Percentiles rank a stretch among this genome's conserved stretches.
phyloP scores from a whole-genome alignment of 2,113 vertebrate species.

The Bubalus kerabau region DNA sequence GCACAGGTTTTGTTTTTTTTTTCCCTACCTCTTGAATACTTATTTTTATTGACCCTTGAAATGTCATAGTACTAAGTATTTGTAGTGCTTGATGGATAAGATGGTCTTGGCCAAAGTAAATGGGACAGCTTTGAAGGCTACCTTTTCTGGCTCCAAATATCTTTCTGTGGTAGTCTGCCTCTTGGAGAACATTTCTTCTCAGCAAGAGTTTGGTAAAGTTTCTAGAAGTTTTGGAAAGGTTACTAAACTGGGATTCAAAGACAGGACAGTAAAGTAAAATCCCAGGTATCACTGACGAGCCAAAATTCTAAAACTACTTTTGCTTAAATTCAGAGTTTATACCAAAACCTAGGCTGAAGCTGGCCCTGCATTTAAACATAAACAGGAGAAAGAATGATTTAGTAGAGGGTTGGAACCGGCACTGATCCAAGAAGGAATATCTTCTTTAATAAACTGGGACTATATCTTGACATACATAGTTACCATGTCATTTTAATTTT shows the following conservation, averaged over 20 bases:
- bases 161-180: not conserved
- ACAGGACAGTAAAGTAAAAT: constrained; percentile 3
- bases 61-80: no score
- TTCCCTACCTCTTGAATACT: not conserved
- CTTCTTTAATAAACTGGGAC: not conserved
- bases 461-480: not conserved
- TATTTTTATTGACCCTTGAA: no score
- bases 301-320: constrained; percentile 51
- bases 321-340: constrained; percentile 12
- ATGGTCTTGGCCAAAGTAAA: not conserved
- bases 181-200: not conserved
- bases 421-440: not conserved
- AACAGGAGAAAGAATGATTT: not conserved
- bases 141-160: not conserved
- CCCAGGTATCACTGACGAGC: not conserved
- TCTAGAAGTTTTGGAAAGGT: constrained; percentile 13
- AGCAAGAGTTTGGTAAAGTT: constrained; percentile 6
- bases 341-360: not conserved
- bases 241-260: constrained; percentile 25
- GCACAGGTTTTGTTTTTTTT: not conserved
- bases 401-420: not conserved
- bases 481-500: not conserved
- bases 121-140: not conserved
- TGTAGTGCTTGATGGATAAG: not conserved
- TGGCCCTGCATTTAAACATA: not conserved